phyloP scores from a whole-genome alignment of 2,888 invertebrate genomes.

The Operophtera brumata region DNA sequence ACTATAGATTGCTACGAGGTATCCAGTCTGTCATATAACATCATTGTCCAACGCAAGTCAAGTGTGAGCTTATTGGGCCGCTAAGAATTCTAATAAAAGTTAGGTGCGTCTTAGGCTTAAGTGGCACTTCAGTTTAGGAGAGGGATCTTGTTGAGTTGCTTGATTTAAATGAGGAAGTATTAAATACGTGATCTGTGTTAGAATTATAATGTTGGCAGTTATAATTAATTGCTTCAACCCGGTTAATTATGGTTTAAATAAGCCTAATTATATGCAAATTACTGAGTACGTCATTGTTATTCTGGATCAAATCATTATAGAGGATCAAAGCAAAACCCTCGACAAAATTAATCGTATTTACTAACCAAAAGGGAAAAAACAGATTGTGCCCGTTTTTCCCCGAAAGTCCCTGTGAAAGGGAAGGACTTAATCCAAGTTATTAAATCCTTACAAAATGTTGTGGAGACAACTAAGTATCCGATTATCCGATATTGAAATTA shows the following conservation, averaged over 20 bases:
- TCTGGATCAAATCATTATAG: too few relatives aligned
- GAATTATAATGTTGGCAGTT: background rate
- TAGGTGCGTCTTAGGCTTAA: slow-evolving; percentile 55
- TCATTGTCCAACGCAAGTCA: slow-evolving; percentile 48
- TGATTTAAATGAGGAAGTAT: slow-evolving; percentile 45
- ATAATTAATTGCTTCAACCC: too few relatives aligned
- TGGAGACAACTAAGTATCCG: background rate
- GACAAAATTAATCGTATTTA: background rate
- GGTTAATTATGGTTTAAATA: too few relatives aligned
- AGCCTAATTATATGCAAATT: too few relatives aligned
- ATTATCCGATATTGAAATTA: background rate
- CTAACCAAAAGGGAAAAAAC: background rate
- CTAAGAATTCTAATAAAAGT: slow-evolving; percentile 72
- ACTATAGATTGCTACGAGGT: background rate
- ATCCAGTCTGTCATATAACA: background rate
- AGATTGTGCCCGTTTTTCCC: background rate
- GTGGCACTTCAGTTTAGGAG: slow-evolving; percentile 45
- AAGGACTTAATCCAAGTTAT: background rate
- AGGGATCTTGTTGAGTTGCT: slow-evolving; percentile 34
- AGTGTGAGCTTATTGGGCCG: slow-evolving; percentile 64
- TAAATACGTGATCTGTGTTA: slow-evolving; percentile 33
- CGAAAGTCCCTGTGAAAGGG: background rate
- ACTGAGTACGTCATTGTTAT: too few relatives aligned
- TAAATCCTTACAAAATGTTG: background rate
- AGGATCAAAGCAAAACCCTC: background rate